Evolutionary conservation across 2,113 vertebrate genomes (phyloP).

Genomic region (Entomyzon cyanotis): DNA sequence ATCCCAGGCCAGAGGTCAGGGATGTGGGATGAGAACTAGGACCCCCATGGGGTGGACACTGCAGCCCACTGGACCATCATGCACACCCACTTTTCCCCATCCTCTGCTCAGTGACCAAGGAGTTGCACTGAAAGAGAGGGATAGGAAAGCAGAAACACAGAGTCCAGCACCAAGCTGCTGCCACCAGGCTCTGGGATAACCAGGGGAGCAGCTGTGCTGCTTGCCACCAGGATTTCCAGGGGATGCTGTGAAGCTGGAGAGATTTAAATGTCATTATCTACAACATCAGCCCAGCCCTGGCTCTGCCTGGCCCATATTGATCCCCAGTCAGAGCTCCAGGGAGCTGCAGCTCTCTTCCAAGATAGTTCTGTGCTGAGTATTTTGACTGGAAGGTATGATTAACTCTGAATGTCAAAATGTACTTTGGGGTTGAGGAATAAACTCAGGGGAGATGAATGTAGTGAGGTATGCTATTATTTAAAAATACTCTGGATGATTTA

Average conservation of each 20-base stretch:
- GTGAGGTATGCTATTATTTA: constrained; percentile 30
- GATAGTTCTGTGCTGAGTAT: fast-evolving
- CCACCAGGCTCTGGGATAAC: not conserved
- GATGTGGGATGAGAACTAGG: not conserved
- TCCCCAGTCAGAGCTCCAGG: not conserved
- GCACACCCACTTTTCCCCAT: not conserved
- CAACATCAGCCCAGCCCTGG: not conserved
- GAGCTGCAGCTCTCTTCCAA: not conserved
- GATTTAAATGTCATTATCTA: not conserved
- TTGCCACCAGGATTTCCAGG: fast-evolving
- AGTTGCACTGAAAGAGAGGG: not conserved
- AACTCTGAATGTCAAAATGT: constrained; percentile 50
- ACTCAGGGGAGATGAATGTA: constrained; percentile 28
- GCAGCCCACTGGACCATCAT: not conserved
- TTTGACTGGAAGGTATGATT: constrained; percentile 32
- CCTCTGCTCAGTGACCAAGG: not conserved
- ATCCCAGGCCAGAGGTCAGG: not conserved
- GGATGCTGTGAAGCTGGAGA: not conserved
- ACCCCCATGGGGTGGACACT: not conserved
- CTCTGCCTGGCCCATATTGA: not conserved
- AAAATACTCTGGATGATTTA: constrained; percentile 45
- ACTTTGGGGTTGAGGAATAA: constrained; percentile 32
- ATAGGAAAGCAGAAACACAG: not conserved
- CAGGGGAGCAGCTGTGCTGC: not conserved
- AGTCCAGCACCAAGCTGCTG: not conserved